These are phyloP conservation scores for Nothocercus julius DNA, from an alignment of 2,113 vertebrate genomes.

Conservation along the genomic window DNA sequence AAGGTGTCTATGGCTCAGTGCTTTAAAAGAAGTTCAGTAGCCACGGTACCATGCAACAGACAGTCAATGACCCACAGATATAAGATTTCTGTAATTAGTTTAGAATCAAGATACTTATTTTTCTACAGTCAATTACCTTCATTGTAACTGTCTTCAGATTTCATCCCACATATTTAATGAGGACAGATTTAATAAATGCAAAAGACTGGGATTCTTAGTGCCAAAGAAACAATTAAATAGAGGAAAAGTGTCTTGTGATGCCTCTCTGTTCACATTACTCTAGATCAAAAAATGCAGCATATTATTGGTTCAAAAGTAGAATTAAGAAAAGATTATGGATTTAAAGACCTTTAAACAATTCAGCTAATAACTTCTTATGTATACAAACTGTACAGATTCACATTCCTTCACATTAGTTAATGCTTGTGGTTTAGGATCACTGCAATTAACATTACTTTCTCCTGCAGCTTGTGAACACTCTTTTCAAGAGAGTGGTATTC, in stretches of 20 bases:
- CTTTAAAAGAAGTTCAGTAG: neutral
- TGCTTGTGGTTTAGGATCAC: neutral
- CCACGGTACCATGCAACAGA: neutral
- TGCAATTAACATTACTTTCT: neutral
- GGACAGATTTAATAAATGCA: neutral
- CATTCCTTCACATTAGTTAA: neutral
- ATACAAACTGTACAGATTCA: neutral
- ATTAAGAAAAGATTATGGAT: neutral
- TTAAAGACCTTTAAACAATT: neutral
- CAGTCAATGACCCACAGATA: neutral
- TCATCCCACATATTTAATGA: neutral
- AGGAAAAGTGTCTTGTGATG: neutral
- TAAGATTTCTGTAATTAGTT: neutral
- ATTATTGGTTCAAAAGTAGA: neutral
- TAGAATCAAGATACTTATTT: neutral
- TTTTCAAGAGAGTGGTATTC: neutral
- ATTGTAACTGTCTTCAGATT: neutral
- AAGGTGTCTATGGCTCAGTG: neutral
- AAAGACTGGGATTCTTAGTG: neutral
- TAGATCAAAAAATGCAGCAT: neutral
- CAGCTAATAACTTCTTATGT: neutral
- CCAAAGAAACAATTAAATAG: neutral
- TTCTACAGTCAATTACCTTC: neutral
- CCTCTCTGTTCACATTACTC: neutral
- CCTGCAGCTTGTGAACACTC: neutral